These are phyloP conservation scores for Karalla daura DNA, from an alignment of 2,797 vertebrate species.

Conservation along the genomic window DNA sequence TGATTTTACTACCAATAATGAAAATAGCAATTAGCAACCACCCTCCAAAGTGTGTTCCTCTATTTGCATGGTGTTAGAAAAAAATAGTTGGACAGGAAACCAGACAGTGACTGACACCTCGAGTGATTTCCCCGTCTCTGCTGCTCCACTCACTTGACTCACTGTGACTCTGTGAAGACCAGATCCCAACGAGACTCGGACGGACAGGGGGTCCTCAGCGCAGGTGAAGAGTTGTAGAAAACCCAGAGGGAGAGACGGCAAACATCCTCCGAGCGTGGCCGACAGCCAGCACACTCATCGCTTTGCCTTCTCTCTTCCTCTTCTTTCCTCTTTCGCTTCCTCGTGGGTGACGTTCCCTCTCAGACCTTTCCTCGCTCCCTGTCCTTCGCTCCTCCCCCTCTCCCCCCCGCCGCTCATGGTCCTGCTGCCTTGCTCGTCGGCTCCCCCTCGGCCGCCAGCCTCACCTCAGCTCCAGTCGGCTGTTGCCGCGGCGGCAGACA, in stretches of 20 bases:
- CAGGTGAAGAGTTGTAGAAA: not conserved
- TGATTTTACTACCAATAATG: too few species aligned
- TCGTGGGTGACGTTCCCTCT: not conserved
- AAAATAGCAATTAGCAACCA: too few species aligned
- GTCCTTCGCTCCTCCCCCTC: conserved; percentile 1
- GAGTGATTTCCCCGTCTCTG: too few species aligned
- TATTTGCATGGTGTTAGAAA: too few species aligned
- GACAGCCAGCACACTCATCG: not conserved
- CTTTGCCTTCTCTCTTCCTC: conserved; percentile 39
- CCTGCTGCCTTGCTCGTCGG: conserved; percentile 50
- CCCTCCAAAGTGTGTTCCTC: too few species aligned
- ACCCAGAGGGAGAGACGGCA: not conserved
- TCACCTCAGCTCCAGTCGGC: conserved; percentile 36
- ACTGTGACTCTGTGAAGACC: too few species aligned
- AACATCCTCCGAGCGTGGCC: conserved; percentile 10
- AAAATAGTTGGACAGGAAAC: too few species aligned
- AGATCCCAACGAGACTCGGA: too few species aligned
- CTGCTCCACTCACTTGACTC: too few species aligned
- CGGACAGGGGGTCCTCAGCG: too few species aligned
- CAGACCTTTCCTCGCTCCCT: not conserved
- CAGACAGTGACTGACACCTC: too few species aligned
- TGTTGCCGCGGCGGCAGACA: conserved; percentile 46
- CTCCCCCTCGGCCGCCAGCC: not conserved
- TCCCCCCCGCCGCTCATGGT: conserved; percentile 16
- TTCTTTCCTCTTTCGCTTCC: conserved; percentile 11